phyloP scores from a whole-genome alignment of 2,888 invertebrate genomes.

The Micropterix aruncella region DNA sequence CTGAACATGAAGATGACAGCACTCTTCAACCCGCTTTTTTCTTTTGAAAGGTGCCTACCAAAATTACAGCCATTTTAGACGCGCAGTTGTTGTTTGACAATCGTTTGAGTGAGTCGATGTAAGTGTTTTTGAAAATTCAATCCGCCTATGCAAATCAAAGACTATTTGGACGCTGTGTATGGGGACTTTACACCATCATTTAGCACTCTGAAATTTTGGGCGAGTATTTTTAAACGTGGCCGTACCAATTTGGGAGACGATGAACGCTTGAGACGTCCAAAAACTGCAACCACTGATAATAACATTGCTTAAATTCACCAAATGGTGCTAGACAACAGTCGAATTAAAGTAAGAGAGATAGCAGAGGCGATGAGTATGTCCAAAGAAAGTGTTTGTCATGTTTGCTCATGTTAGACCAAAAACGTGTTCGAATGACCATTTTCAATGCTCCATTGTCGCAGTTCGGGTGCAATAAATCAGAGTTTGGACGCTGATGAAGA shows the following conservation, averaged over 20 bases:
- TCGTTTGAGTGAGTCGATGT: slow-evolving; percentile 3
- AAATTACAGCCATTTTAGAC: background rate
- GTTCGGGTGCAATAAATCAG: slow-evolving; percentile 16
- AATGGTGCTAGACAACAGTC: slow-evolving; percentile 9
- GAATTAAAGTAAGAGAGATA: slow-evolving; percentile 6
- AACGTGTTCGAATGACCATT: slow-evolving; percentile 8
- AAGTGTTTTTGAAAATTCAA: slow-evolving; percentile 6
- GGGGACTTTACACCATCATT: slow-evolving; percentile 8
- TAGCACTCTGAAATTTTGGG: slow-evolving; percentile 11
- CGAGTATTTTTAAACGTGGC: slow-evolving; percentile 5
- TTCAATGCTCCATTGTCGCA: slow-evolving; percentile 6
- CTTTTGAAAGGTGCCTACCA: background rate
- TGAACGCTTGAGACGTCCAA: slow-evolving; percentile 7
- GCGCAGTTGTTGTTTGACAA: slow-evolving; percentile 3
- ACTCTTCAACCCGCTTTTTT: background rate
- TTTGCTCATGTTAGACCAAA: slow-evolving; percentile 8
- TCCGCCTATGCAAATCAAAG: slow-evolving; percentile 5
- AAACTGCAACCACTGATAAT: slow-evolving; percentile 11
- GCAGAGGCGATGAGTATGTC: slow-evolving; percentile 5
- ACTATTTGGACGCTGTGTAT: slow-evolving; percentile 7
- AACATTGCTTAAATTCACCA: slow-evolving; percentile 6
- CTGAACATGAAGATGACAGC: background rate
- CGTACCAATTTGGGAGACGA: slow-evolving; percentile 6
- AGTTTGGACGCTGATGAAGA: background rate
- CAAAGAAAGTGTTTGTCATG: slow-evolving; percentile 10